Base-by-base conservation (phyloP, 2,113 vertebrate species). In the Heliornis fulica region DNA sequence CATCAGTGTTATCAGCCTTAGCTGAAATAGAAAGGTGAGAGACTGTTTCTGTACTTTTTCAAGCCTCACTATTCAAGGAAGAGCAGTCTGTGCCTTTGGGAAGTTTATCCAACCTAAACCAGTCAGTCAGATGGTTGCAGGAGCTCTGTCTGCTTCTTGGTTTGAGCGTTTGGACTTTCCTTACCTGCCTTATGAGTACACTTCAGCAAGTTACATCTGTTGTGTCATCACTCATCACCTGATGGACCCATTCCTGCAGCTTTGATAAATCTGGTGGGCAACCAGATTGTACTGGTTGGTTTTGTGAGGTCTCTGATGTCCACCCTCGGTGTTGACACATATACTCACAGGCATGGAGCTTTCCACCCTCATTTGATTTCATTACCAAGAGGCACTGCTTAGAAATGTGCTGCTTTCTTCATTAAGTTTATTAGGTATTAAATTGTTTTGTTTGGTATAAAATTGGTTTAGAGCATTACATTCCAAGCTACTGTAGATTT, bases 341-440 rank as follows among this genome's bases (percentile, higher is more conserved):
- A 28, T 51, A 0, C 32, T n/a, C 32, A 10, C n/a, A 79, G 60
- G 11, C 20, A 5, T 1, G 13, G 38, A 86, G 31, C 63, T 92
- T 63, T 81, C 66, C 13, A 64, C 46, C 57, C 43, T 83, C 18
- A 4, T 46, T 85, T 45, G 56, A 71, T 92, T 78, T 91, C 56
- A 53, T 92, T 93, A 74, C 22, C 17, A 83, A 56, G 66, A 83
- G 45, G 23, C 16, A 2, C 48, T 68, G 34, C 79, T 92, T 85
- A 87, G 70, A 41, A 90, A 65, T 48, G 43, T 60, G 79, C 40
- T n/a, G 25, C 68, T 92, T 78, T 53, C 81, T 87, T 84, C 77
- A 76, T 82, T 57, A 96, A 92, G 25, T 92, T 94, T 90, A 89
- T 68, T 95, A 56, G 76, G 64, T 93, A 93, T 92, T 93, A 81